Base-by-base conservation (phyloP, 35 echinoderm and acorn worm genomes). In the Diadema setosum region DNA sequence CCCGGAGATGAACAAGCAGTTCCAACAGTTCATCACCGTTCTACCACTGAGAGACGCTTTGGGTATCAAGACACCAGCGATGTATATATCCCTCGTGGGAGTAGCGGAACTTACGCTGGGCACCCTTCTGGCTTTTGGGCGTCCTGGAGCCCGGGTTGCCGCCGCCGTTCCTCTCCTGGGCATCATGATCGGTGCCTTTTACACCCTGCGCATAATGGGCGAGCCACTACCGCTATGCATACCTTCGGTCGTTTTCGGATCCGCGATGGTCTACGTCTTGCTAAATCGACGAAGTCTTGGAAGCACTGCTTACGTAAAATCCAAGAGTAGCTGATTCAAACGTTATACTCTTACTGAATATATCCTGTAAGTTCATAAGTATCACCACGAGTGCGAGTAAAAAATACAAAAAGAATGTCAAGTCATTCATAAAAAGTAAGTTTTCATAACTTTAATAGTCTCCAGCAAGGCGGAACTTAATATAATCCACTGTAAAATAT, bases 61-160 rank as follows among this genome's bases (percentile, higher is more conserved):
- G 17, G 73, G 33, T 6, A 42, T 44, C 9, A 17, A 39, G 15
- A 31, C 89, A 36, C 84, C 94, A 1, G 90, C 90, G 26, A 59
- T 96, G 85, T 96, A 92, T 52, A 69, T 82, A 0, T 37, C 89
- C 7, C 24, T 91, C 23, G 65, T 91, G 0, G 94, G 84, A 0
- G 64, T 83, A 35, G 36, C 86, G 21, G 94, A 96, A 44, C 58
- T 96, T 2, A 21, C 78, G 45, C 44, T 88, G 5, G 94, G 94
- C 3, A 65, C 74, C 4, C 43, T 96, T 39, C 76, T 96, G 25
- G 89, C 89, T 1, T 96, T 91, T 56, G 94, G 94, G 41, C 60
- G 80, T n/a, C 80, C 78, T 39, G 63, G 82, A 31, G 87, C 45
- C 37, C 40, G 85, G 5, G 21, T 83, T 2, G 49, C 84, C 81